phyloP scores from a whole-genome alignment of 2,888 invertebrate species.

The Tetheella fluctuosa region DNA sequence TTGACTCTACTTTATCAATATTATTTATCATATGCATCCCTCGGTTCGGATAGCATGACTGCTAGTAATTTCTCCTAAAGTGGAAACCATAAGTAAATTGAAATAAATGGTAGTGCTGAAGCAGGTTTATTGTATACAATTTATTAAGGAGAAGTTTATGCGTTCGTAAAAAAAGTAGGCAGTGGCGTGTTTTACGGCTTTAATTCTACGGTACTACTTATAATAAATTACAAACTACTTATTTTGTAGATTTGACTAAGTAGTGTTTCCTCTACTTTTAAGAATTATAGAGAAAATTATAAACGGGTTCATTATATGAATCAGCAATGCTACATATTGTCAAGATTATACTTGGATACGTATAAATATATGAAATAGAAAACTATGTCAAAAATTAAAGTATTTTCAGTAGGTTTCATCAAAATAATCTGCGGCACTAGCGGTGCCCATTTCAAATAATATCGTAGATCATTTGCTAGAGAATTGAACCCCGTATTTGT shows the following conservation, averaged over 20 bases:
- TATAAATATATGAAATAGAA: too few relatives aligned
- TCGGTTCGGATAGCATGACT: background rate
- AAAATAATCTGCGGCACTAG: too few relatives aligned
- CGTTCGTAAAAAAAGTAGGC: background rate
- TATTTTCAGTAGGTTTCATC: too few relatives aligned
- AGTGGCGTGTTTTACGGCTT: background rate
- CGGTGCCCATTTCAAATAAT: too few relatives aligned
- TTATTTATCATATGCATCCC: background rate
- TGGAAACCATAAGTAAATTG: slow-evolving; percentile 3
- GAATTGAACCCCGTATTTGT: too few relatives aligned
- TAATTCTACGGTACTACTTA: background rate
- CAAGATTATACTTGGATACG: too few relatives aligned
- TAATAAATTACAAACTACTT: slow-evolving; percentile 7
- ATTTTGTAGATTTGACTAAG: background rate
- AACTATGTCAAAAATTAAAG: too few relatives aligned
- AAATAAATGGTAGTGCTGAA: background rate
- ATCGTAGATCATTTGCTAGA: too few relatives aligned
- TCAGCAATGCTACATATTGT: too few relatives aligned
- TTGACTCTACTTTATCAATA: slow-evolving; percentile 1
- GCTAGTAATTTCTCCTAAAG: background rate
- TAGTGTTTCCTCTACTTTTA: background rate
- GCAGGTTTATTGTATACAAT: background rate
- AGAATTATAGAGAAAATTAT: too few relatives aligned
- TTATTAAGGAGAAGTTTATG: background rate
- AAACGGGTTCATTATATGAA: too few relatives aligned